Evolutionary conservation across 2,797 vertebrate genomes (phyloP), one percentile per base, ranked within the genome.

Genomic region (Aulostomus chinensis): DNA sequence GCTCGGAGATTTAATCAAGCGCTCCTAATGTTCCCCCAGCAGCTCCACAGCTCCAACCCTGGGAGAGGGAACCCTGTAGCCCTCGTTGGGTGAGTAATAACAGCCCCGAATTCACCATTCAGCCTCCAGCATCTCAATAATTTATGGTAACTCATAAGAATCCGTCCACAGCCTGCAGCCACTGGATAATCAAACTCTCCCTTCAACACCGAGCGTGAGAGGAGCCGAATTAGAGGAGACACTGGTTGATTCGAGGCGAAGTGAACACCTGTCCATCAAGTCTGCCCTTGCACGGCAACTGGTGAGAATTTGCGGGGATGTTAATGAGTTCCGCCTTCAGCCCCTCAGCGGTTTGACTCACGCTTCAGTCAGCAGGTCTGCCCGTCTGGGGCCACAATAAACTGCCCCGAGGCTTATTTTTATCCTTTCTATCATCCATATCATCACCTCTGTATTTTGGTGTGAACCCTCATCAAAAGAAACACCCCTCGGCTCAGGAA

Each of bases 91-190:
- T 46, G 77, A 80, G 42, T 62, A 72, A 72, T 67, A 65, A 72
- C 61, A 60, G 15, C 38, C 20, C 24, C 60, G 67, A 64, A 33
- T 71, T 72, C 46, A 28, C 60, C 52, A 13, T 56, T 55, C 53
- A 40, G 72, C 63, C 69, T 63, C 48, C 41, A 58, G 63, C 52
- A 22, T 56, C 61, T 75, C 65, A 69, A 66, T 80, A 67, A 82
- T 80, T 78, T 65, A 74, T 62, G 51, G 14, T 46, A 68, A 69
- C 55, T 71, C 58, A 52, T 58, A 58, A 64, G 77, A 61, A 67
- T 56, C 67, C 12, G 29, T 37, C 24, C 38, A 10, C 25, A 55
- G 63, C 63, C 63, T 17, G 22, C 54, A 63, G 72, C 47, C 7
- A 29, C 39, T 35, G 32, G 66, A 78, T 74, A 72, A 70, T 74